These are phyloP conservation scores for Capra hircus DNA, from an alignment of 2,113 vertebrate genomes.

Conservation along the genomic window DNA sequence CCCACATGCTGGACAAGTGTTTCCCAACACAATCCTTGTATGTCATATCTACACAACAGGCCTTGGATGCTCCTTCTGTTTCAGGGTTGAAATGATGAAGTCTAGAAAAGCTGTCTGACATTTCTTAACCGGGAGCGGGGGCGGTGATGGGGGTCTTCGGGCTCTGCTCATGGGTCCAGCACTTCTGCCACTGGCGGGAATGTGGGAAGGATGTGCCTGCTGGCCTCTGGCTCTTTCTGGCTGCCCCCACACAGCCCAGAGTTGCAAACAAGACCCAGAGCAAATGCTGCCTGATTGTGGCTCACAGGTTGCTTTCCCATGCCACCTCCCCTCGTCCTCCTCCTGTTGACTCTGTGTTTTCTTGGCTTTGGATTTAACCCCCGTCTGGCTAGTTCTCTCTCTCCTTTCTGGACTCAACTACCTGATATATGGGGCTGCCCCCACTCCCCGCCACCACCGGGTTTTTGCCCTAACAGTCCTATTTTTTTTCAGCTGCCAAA, in stretches of 20 bases:
- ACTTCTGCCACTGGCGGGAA: background rate
- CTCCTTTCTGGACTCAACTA: background rate
- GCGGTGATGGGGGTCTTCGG: background rate
- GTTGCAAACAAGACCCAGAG: background rate
- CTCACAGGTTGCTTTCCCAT: background rate
- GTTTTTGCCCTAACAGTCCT: background rate
- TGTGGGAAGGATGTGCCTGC: too few relatives aligned
- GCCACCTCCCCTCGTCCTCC: background rate
- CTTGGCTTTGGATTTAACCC: background rate
- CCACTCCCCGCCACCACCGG: background rate
- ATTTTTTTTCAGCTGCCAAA: background rate
- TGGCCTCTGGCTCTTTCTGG: background rate
- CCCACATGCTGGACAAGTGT: background rate
- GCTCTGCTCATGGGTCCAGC: background rate
- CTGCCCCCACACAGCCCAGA: background rate
- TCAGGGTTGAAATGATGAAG: background rate
- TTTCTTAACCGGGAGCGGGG: background rate
- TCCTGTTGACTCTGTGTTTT: background rate
- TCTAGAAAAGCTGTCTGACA: background rate
- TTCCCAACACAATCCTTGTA: background rate
- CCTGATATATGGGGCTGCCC: background rate
- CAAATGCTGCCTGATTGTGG: background rate
- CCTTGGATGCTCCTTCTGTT: background rate
- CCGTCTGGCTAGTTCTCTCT: background rate
- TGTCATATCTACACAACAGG: background rate